Conservation (phyloP, 2,797 vertebrate species). For the Gymnothorax javanicus region DNA sequence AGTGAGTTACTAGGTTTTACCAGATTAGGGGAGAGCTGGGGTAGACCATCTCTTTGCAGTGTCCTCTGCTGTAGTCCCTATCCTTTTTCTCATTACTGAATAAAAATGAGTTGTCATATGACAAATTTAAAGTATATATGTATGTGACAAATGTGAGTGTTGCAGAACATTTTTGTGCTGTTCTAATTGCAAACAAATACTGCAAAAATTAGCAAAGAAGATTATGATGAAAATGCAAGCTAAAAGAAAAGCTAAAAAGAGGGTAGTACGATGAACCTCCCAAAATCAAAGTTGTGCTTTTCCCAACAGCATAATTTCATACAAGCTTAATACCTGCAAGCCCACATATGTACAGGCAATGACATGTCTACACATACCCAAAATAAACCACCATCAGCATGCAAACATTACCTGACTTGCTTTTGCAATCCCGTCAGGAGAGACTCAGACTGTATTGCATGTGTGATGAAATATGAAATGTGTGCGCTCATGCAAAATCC, state of each 20-base stretch:
- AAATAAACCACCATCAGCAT: not conserved
- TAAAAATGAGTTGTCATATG: too few species aligned
- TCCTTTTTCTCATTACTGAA: too few species aligned
- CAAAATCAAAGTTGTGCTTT: not conserved
- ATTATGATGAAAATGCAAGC: not conserved
- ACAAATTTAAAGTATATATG: too few species aligned
- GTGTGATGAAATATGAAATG: not conserved
- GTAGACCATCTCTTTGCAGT: too few species aligned
- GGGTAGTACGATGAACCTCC: not conserved
- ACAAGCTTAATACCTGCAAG: not conserved
- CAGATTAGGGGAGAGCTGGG: too few species aligned
- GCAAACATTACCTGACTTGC: not conserved
- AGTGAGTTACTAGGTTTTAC: too few species aligned
- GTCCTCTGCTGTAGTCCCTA: too few species aligned
- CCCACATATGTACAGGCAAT: not conserved
- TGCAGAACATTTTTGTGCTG: too few species aligned
- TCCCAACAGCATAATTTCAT: not conserved
- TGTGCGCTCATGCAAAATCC: not conserved
- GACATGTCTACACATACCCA: not conserved
- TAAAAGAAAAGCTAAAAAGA: not conserved
- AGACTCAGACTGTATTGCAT: not conserved
- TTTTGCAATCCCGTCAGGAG: not conserved
- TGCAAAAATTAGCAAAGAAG: too few species aligned
- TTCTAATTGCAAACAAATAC: too few species aligned
- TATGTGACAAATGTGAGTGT: too few species aligned